These are phyloP conservation scores for Nasua narica DNA, from an alignment of 2,797 vertebrate genomes.

Conservation along the genomic window DNA sequence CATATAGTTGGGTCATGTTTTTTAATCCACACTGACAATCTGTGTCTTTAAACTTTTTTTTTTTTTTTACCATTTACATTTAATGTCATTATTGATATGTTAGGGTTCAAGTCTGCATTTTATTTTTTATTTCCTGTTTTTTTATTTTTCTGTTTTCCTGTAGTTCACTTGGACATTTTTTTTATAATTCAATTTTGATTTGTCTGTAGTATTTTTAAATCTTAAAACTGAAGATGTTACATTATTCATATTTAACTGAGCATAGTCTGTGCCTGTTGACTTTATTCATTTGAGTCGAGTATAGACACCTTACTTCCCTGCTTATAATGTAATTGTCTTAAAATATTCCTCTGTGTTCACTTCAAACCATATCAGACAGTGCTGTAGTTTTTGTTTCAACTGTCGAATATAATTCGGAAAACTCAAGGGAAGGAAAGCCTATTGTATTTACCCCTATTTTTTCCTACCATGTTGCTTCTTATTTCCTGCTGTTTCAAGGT, in stretches of 20 bases:
- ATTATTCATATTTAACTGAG: neutral
- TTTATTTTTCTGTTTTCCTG: neutral
- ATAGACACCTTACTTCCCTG: neutral
- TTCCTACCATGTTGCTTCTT: neutral
- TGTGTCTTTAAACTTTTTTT: neutral
- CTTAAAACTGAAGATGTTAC: neutral
- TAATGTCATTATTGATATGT: neutral
- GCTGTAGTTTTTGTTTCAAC: neutral
- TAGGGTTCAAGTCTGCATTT: neutral
- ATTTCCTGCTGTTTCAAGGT: neutral
- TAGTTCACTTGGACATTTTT: neutral
- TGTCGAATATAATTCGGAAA: neutral
- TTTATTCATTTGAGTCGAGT: neutral
- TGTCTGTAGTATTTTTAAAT: neutral
- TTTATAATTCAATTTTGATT: neutral
- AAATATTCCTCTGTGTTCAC: neutral
- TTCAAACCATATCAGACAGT: neutral
- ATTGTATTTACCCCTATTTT: neutral
- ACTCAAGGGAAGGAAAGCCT: neutral
- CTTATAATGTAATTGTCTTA: neutral
- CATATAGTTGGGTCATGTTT: neutral
- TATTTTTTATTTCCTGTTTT: neutral
- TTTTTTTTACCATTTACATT: neutral
- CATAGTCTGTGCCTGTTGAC: neutral
- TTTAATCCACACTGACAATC: neutral